Evolutionary conservation across 2,113 vertebrate species (phyloP), one percentile per base, ranked within the genome.

Genomic region (Marcusenius ussheri): DNA sequence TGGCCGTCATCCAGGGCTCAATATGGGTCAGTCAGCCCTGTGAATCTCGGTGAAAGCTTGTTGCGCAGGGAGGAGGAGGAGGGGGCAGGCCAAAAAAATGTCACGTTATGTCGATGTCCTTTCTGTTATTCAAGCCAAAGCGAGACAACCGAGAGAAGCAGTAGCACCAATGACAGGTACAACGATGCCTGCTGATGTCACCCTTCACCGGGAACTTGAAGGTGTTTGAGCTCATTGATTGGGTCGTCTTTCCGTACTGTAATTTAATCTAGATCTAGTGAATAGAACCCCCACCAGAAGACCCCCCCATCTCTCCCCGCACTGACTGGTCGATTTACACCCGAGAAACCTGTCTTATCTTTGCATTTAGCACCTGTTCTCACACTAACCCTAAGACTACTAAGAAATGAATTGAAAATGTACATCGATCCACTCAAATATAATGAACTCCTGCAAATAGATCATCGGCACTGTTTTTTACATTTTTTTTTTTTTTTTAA

Each of bases 121-220:
- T 94, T 95, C 89, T 95, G 92, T 96, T 91, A 83, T 95, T 95
- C 51, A 96, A 96, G 95, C 94, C 93, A 93, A 92, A 95, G 94
- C 86, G 94, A 94, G 95, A 95, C 94, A 91, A 91, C 94, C 92
- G 93, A 95, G 90, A 93, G 94, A 93, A 89, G 93, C 90, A 90
- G 91, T 93, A 95, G 93, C 92, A 92, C 93, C 94, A 93, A 94
- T 84, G 95, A 95, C 93, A 96, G 96, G 95, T 96, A 96, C 93
- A 92, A 77, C 70, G 92, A 66, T 27, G 62, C n/a, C 31, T 87
- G 21, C 87, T 19, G 13, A 47, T 56, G 88, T 80, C 70, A 7
- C 62, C 27, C 27, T 66, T 66, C 62, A 66, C 9, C 3, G 1
- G 46, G 21, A 19, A 27, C 35, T 90, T 15, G 24, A 47, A 31